Percentiles rank a stretch among this genome's conserved stretches.
Evolutionary conservation across 53 echinoderm and acorn worm genomes (phyloP).

Genomic region (Holothuria scabra): DNA sequence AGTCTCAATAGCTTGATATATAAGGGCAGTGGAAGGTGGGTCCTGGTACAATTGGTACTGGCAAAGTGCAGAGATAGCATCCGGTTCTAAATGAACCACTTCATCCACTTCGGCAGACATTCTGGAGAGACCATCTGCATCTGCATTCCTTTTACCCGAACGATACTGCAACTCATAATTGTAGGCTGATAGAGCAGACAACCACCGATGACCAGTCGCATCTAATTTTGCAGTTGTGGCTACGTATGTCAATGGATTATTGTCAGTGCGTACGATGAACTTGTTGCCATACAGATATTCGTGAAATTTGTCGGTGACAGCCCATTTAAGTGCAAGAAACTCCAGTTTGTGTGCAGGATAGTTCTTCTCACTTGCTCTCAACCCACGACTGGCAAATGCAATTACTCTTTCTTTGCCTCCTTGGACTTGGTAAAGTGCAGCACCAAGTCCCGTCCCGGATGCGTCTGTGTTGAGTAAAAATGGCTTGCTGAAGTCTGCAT

Average conservation of each 20-base stretch:
- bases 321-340: too few species aligned
- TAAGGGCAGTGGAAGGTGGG: background rate
- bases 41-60: background rate
- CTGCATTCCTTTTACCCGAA: too few species aligned
- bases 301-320: constrained; percentile 55
- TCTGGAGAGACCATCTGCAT: constrained; percentile 58
- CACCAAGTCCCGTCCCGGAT: too few species aligned
- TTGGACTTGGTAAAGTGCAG: too few species aligned
- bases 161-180: constrained; percentile 35
- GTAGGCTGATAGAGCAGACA: constrained; percentile 47
- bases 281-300: constrained; percentile 56
- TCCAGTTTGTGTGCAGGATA: too few species aligned
- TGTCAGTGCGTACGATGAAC: constrained; percentile 41
- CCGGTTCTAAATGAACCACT: background rate
- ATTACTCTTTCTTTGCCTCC: too few species aligned
- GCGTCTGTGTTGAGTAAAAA: too few species aligned
- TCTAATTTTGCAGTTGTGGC: constrained; percentile 61
- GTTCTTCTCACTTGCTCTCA: too few species aligned
- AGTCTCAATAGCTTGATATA: background rate
- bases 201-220: constrained; percentile 66
- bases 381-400: too few species aligned
- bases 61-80: constrained; percentile 7
- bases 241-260: constrained; percentile 61
- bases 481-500: too few species aligned
- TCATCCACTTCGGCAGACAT: constrained; percentile 23